Percentiles rank a stretch among this genome's conserved stretches.
phyloP scores from a whole-genome alignment of 30 jellyfish, hydroid and myxozoan genomes.

The Nemopilema nomurai region DNA sequence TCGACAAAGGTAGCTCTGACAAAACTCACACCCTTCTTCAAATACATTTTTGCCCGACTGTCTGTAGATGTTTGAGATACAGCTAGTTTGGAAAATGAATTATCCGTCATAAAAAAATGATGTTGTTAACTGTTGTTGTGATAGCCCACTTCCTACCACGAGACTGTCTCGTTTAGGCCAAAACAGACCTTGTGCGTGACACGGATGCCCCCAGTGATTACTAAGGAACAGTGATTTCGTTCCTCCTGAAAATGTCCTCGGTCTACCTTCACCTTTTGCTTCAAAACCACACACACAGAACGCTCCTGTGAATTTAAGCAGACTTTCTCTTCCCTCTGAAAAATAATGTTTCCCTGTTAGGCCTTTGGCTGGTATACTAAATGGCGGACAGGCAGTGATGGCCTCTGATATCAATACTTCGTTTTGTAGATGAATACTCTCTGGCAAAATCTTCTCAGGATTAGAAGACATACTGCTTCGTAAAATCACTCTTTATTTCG shows the following conservation, averaged over 20 bases:
- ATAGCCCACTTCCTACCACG: neutral
- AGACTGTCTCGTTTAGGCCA: neutral
- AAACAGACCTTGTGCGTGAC: neutral
- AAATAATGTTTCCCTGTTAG: neutral
- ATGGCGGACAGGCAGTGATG: neutral
- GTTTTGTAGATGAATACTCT: neutral
- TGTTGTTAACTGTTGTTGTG: too few relatives aligned
- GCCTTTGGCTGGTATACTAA: neutral
- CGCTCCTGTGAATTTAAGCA: too few relatives aligned
- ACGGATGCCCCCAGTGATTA: neutral
- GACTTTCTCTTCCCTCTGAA: too few relatives aligned
- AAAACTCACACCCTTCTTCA: neutral
- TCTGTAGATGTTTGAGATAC: neutral
- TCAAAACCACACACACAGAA: neutral
- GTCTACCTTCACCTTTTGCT: neutral
- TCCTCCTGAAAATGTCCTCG: neutral
- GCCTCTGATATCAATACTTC: neutral
- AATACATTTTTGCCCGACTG: neutral
- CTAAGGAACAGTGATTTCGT: neutral
- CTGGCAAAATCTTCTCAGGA: neutral
- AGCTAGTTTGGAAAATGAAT: neutral
- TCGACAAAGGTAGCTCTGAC: neutral
- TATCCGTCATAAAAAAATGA: neutral
- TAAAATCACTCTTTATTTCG: neutral
- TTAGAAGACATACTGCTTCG: neutral